A percentile compares a stretch with the other conserved stretches of the same genome.
These are phyloP conservation scores for Chascanopsetta lugubris DNA, from an alignment of 2,113 vertebrate genomes.

Conservation along the genomic window DNA sequence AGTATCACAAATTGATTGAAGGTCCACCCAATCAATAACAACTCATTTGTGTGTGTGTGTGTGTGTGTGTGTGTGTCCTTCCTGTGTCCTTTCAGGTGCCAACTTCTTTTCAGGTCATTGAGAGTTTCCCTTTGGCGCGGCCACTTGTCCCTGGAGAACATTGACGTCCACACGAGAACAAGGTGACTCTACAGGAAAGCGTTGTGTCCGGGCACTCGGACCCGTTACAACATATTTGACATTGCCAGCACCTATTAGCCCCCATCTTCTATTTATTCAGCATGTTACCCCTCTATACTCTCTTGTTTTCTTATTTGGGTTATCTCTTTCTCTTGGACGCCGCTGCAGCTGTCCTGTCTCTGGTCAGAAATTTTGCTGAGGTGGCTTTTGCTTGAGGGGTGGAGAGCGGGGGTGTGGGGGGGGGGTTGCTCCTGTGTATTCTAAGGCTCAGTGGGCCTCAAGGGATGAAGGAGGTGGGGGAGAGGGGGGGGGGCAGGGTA, in stretches of 20 bases:
- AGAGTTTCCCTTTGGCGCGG: conserved; percentile 4
- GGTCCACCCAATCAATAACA: no score
- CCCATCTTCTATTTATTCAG: not conserved
- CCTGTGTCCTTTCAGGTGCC: not conserved
- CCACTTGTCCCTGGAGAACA: conserved; percentile 29
- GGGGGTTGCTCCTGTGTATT: conserved; percentile 39
- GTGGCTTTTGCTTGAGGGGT: conserved; percentile 27
- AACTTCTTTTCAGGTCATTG: conserved; percentile 16
- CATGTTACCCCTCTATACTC: not conserved
- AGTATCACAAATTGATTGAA: no score
- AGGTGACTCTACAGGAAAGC: conserved; percentile 36
- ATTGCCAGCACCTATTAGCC: not conserved
- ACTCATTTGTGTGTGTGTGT: not conserved
- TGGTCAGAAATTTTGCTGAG: conserved; percentile 65
- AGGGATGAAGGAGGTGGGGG: conserved; percentile 43
- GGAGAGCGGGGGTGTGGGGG: conserved; percentile 1
- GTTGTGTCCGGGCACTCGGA: not conserved
- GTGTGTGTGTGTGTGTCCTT: not conserved
- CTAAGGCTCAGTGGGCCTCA: conserved; percentile 37
- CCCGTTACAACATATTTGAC: not conserved
- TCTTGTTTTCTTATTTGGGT: conserved; percentile 5
- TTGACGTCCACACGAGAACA: conserved; percentile 21
- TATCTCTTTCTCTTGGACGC: not conserved
- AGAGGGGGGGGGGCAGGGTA: conserved; percentile 43
- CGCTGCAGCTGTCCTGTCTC: conserved; percentile 38